A percentile compares a stretch with the other conserved stretches of the same genome.
These are phyloP conservation scores for Apocheima hispidaria DNA, from an alignment of 2,888 invertebrate species.

Conservation along the genomic window DNA sequence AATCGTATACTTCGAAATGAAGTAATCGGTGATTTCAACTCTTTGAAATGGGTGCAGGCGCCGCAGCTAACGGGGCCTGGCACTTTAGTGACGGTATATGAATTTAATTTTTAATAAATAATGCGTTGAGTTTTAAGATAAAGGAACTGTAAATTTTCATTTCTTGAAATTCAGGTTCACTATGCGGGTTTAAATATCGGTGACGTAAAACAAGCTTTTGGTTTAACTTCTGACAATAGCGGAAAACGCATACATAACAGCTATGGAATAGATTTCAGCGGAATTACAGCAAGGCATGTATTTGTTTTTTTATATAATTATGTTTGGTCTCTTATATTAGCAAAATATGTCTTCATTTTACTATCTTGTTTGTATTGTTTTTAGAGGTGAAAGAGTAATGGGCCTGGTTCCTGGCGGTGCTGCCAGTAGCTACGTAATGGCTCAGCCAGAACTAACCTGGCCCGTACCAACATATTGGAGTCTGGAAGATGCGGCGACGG, in stretches of 20 bases:
- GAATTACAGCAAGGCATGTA: slow-evolving; percentile 59
- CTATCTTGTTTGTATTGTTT: too few relatives aligned
- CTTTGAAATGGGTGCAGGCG: slow-evolving; percentile 56
- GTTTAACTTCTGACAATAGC: slow-evolving; percentile 37
- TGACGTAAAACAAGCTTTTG: slow-evolving; percentile 55
- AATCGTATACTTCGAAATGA: slow-evolving; percentile 3
- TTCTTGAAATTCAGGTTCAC: slow-evolving; percentile 55
- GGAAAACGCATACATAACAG: slow-evolving; percentile 2
- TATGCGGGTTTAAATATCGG: slow-evolving; percentile 50
- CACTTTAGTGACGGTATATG: slow-evolving; percentile 57
- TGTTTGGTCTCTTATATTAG: too few relatives aligned
- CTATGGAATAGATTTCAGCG: slow-evolving; percentile 71
- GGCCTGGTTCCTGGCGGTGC: slow-evolving; percentile 85
- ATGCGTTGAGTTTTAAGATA: too few relatives aligned
- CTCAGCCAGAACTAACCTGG: slow-evolving; percentile 83
- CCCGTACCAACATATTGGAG: slow-evolving; percentile 87
- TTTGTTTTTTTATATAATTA: not conserved
- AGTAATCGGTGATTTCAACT: slow-evolving; percentile 50
- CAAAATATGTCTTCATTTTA: not conserved
- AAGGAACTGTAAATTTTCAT: too few relatives aligned
- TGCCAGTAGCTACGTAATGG: slow-evolving; percentile 84
- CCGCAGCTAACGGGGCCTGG: slow-evolving; percentile 40
- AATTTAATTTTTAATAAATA: not conserved
- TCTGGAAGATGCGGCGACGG: slow-evolving; percentile 90
- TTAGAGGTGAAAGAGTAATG: slow-evolving; percentile 87